Percentiles rank a stretch among this genome's conserved stretches.
These are phyloP conservation scores for Lamproptera curius DNA, from an alignment of 2,888 invertebrate species.

Conservation along the genomic window DNA sequence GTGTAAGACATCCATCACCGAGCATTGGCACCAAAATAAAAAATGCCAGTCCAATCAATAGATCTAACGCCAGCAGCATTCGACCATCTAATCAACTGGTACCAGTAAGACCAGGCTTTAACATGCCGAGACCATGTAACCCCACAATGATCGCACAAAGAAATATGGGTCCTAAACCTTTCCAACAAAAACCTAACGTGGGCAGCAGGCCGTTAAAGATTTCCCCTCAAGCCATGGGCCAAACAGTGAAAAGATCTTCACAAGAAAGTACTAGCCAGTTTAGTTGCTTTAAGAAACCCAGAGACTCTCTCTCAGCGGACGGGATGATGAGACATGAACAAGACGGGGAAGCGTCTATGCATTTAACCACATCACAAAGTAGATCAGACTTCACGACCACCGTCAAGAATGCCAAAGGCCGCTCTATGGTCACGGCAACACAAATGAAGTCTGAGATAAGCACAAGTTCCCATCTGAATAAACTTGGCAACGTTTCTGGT, in stretches of 20 bases:
- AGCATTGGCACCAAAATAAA: constrained; percentile 39
- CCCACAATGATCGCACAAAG: constrained; percentile 37
- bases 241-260: constrained; percentile 41
- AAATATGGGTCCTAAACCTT: constrained; percentile 32
- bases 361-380: constrained; percentile 47
- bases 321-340: constrained; percentile 28
- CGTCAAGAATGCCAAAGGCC: constrained; percentile 51
- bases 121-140: constrained; percentile 30
- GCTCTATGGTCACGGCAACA: constrained; percentile 46
- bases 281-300: constrained; percentile 65
- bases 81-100: constrained; percentile 44
- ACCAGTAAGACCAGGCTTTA: constrained; percentile 38
- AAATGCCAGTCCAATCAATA: constrained; percentile 31
- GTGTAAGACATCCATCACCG: constrained; percentile 46
- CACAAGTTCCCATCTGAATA: constrained; percentile 50
- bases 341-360: constrained; percentile 36
- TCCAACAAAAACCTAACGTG: constrained; percentile 30
- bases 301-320: constrained; percentile 52
- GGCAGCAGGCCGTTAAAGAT: constrained; percentile 49
- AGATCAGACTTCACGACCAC: constrained; percentile 49
- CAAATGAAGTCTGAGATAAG: constrained; percentile 56
- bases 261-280: constrained; percentile 49
- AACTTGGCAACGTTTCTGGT: constrained; percentile 49
- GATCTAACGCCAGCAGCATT: constrained; percentile 31
- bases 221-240: constrained; percentile 43